Percentiles rank a stretch among this genome's conserved stretches.
These are phyloP conservation scores for Parnassius apollo DNA, from an alignment of 2,888 invertebrate species.

Conservation along the genomic window DNA sequence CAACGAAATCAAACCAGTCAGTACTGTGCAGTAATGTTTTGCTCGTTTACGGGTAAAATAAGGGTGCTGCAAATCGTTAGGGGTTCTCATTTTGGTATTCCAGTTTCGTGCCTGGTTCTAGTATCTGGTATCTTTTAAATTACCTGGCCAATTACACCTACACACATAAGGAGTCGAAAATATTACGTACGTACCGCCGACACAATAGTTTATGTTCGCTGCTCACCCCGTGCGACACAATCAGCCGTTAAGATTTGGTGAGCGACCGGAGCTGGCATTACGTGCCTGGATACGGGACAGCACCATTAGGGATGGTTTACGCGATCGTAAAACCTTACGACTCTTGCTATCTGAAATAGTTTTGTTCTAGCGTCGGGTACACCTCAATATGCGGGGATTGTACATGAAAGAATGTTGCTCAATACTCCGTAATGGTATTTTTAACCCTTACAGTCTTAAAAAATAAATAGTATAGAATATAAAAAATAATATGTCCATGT, in stretches of 20 bases:
- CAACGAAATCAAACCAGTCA: no score
- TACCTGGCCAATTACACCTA: not conserved
- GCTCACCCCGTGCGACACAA: conserved; percentile 5
- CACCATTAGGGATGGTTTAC: conserved; percentile 14
- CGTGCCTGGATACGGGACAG: conserved; percentile 10
- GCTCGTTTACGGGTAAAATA: no score
- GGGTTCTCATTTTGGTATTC: no score
- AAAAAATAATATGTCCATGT: not conserved
- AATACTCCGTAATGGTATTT: conserved; percentile 2
- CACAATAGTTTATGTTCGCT: conserved; percentile 6
- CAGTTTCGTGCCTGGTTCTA: no score
- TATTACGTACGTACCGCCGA: not conserved
- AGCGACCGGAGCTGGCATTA: conserved; percentile 1
- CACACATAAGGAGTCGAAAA: not conserved
- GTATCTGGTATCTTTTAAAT: no score
- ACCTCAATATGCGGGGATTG: conserved; percentile 3
- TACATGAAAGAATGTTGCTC: conserved; percentile 9
- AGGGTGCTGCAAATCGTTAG: no score
- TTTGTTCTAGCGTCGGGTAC: conserved; percentile 10
- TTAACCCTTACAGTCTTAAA: conserved; percentile 4
- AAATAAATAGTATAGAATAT: not conserved
- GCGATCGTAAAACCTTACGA: conserved; percentile 11
- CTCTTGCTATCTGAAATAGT: conserved; percentile 13
- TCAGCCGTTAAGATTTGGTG: conserved; percentile 12
- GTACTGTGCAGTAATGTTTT: no score